Evolutionary conservation across 2,888 invertebrate species (phyloP).

Genomic region (Melanostoma scalare): DNA sequence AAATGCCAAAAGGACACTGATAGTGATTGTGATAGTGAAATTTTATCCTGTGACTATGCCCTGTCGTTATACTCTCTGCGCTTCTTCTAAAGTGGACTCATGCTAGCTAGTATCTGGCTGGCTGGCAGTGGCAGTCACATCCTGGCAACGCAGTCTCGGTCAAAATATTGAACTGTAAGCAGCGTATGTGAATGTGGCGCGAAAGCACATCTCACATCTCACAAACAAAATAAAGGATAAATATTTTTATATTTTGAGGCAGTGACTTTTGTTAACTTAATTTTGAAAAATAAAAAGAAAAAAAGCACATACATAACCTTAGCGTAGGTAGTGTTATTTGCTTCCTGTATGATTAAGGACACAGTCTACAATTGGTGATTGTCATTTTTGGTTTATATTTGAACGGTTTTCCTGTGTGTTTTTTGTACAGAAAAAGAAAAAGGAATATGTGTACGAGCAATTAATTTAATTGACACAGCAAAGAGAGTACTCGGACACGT

Average conservation of each 20-base stretch:
- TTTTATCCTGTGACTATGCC: constrained; percentile 57
- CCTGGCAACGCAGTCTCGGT: constrained; percentile 70
- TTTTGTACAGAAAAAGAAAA: constrained; percentile 13
- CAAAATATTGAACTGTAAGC: constrained; percentile 64
- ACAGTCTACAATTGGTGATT: constrained; percentile 4
- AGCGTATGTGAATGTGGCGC: constrained; percentile 45
- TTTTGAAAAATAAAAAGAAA: constrained; percentile 51
- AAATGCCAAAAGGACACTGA: constrained; percentile 47
- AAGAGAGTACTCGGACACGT: constrained; percentile 51
- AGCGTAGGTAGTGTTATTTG: constrained; percentile 6
- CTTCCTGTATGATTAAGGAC: constrained; percentile 35
- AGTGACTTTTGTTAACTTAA: constrained; percentile 25
- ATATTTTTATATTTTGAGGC: not conserved
- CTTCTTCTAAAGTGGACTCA: constrained; percentile 44
- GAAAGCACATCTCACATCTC: constrained; percentile 5
- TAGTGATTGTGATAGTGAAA: constrained; percentile 68
- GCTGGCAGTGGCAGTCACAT: constrained; percentile 41
- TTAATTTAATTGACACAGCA: constrained; percentile 65
- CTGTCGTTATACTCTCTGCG: constrained; percentile 51
- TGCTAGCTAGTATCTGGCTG: constrained; percentile 49
- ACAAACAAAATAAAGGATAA: constrained; percentile 9
- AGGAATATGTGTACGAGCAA: constrained; percentile 50
- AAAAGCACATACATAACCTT: constrained; percentile 40
- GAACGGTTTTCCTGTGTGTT: constrained; percentile 6
- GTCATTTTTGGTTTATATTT: constrained; percentile 15